Percentiles rank a stretch among this genome's conserved stretches.
Conservation (phyloP, 2,797 vertebrate genomes). For the Thripadectes ignobilis region DNA sequence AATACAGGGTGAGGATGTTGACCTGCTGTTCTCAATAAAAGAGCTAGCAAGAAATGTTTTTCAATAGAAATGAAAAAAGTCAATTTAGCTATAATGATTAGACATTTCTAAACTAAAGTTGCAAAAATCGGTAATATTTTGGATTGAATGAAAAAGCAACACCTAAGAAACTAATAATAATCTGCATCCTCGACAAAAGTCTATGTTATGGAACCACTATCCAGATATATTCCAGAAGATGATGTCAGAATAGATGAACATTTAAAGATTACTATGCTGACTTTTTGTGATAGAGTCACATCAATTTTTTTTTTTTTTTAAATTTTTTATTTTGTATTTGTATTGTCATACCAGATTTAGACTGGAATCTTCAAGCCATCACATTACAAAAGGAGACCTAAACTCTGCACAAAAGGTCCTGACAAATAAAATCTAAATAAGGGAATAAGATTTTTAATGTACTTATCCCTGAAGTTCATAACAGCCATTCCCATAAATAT, state of each 20-base stretch:
- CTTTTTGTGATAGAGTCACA: neutral
- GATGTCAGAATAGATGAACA: neutral
- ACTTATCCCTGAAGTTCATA: neutral
- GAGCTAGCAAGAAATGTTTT: neutral
- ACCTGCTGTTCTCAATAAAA: neutral
- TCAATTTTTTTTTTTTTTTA: neutral
- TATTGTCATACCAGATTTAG: neutral
- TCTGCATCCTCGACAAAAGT: rapidly evolving
- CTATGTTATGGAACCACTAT: neutral
- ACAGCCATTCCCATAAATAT: neutral
- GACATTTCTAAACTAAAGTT: neutral
- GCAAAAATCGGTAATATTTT: neutral
- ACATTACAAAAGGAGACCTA: neutral
- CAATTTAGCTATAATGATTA: neutral
- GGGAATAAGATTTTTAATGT: neutral
- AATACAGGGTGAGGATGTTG: neutral
- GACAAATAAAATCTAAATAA: neutral
- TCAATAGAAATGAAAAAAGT: neutral
- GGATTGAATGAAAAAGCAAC: neutral
- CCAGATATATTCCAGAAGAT: neutral
- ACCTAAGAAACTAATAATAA: neutral
- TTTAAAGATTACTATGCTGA: neutral
- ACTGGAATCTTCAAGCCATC: neutral
- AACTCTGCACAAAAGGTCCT: neutral
- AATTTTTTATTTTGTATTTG: rapidly evolving